Base-by-base conservation (phyloP, 1,140 invertebrate species). In the Trichoplusia ni region DNA sequence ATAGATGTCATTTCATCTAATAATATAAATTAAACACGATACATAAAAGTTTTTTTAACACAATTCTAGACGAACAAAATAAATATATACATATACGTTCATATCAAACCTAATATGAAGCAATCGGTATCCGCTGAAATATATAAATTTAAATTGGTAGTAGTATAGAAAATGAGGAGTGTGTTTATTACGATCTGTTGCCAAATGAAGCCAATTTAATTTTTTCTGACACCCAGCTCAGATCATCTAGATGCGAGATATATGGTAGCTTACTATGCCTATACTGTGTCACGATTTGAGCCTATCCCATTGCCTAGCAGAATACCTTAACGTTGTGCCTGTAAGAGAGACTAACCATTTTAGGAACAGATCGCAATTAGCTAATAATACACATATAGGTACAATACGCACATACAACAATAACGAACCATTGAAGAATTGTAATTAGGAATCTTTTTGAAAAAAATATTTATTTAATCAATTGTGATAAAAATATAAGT, bases 301-400 rank as follows among this genome's bases (percentile, higher is more conserved):
- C 9, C 54, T 58, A 58, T 3, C 11, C 14, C 38, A 29, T 42
- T 29, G 7, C 38, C 37, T 44, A 58, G 4, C 54, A 27, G 4
- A 44, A 33, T 61, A 64, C 47, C 54, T 68, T 71, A 54, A 67
- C 35, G 51, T 37, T 69, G 46, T 69, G 35, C 47, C 67, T 70
- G 68, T 47, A 60, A 66, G 44, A 73, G 33, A 75, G 78, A 80
- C 73, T 80, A 80, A 81, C 80, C 87, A 90, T 90, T 90, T 90
- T 85, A 90, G 85, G 67, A 90, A 90, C 87, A 90, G 87, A 90
- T 90, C 87, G 87, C 85, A 90, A 90, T 88, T 81, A 79, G 77
- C 75, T 82, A 75, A 74, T 47, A 49, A 49, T 25, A 69, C 38
- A 61, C 31, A 64, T 31, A 60, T 56, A 61, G 29, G 25, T 54